Conservation (phyloP, 2,888 invertebrate genomes). For the Hartigia nigra region DNA sequence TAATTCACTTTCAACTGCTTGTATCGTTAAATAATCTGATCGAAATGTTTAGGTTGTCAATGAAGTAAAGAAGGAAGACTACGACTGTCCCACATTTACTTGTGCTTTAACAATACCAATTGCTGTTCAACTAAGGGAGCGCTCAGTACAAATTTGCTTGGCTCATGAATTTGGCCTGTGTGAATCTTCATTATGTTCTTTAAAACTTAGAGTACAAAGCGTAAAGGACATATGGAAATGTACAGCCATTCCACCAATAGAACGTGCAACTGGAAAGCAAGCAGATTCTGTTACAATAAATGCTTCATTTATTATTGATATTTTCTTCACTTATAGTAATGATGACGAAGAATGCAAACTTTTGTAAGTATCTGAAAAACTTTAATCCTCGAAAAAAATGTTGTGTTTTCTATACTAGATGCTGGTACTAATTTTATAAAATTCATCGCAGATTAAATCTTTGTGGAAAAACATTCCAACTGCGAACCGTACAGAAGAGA, state of each 20-base stretch:
- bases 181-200: slow-evolving; percentile 22
- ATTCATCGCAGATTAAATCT: slow-evolving; percentile 62
- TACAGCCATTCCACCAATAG: slow-evolving; percentile 73
- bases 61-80: slow-evolving; percentile 62
- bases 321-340: slow-evolving; percentile 66
- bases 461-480: slow-evolving; percentile 66
- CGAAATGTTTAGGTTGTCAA: slow-evolving; percentile 23
- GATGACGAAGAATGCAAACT: slow-evolving; percentile 72
- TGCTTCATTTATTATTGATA: slow-evolving; percentile 72
- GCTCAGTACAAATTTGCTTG: slow-evolving; percentile 73
- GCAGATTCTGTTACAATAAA: slow-evolving; percentile 70
- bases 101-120: slow-evolving; percentile 80
- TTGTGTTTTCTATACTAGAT: neutral
- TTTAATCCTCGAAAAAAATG: neutral
- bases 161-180: slow-evolving; percentile 68
- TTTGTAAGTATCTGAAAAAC: slow-evolving; percentile 60
- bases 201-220: slow-evolving; percentile 43
- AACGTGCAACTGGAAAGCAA: slow-evolving; percentile 68
- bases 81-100: slow-evolving; percentile 75
- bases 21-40: neutral
- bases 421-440: neutral
- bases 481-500: slow-evolving; percentile 60
- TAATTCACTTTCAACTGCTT: slow-evolving; percentile 7
- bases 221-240: slow-evolving; percentile 85
- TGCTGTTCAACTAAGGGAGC: slow-evolving; percentile 74